A percentile compares a stretch with the other conserved stretches of the same genome.
Conservation (phyloP, 2,888 invertebrate species). For the Parnassius orleans region DNA sequence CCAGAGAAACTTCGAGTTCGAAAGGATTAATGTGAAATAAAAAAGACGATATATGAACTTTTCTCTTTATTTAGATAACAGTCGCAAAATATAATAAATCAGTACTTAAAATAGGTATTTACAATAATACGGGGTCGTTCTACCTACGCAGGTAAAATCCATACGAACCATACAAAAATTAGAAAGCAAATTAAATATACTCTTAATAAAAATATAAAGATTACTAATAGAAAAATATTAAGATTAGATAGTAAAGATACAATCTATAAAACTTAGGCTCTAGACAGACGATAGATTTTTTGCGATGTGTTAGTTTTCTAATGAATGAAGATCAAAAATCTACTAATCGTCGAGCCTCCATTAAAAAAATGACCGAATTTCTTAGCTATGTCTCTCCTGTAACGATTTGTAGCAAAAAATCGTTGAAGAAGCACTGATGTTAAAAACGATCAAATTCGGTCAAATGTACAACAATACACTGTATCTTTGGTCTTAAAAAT, state of each 20-base stretch:
- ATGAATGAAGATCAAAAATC: conserved; percentile 38
- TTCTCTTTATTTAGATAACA: conserved; percentile 72
- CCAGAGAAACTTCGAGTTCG: no score
- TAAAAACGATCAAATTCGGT: conserved; percentile 27
- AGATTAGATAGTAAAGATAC: conserved; percentile 35
- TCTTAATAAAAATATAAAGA: conserved; percentile 43
- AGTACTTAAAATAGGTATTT: conserved; percentile 76
- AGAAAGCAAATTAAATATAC: conserved; percentile 61
- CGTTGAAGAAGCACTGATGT: conserved; percentile 35
- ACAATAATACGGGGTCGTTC: conserved; percentile 69
- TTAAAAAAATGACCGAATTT: conserved; percentile 44
- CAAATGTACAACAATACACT: conserved; percentile 31
- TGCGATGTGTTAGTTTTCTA: conserved; percentile 34
- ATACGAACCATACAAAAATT: conserved; percentile 74
- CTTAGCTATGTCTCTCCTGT: conserved; percentile 43
- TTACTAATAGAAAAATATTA: no score
- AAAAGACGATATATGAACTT: conserved; percentile 28
- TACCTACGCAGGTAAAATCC: conserved; percentile 79
- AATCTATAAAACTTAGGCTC: conserved; percentile 32
- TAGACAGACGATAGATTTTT: conserved; percentile 35
- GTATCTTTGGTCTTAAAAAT: conserved; percentile 56
- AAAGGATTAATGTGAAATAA: background rate
- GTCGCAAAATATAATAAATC: conserved; percentile 75
- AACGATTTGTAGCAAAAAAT: conserved; percentile 41
- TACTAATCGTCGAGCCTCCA: conserved; percentile 24